Percentiles rank a stretch among this genome's conserved stretches.
These are phyloP conservation scores for Scaptomyza reducta DNA, from an alignment of 2,888 invertebrate genomes.

Conservation along the genomic window DNA sequence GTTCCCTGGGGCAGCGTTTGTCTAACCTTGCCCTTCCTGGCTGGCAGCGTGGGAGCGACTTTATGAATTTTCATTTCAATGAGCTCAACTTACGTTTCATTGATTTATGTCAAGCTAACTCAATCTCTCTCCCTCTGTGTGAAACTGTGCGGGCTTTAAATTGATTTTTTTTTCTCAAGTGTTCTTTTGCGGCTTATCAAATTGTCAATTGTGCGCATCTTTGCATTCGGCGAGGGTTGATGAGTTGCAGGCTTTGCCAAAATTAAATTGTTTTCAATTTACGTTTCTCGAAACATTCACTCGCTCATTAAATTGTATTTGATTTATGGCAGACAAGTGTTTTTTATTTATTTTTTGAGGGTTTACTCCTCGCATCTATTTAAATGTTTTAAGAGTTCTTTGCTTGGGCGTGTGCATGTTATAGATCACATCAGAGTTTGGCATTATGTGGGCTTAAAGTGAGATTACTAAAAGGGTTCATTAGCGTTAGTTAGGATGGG, in stretches of 20 bases:
- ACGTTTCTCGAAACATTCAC: slow-evolving; percentile 15
- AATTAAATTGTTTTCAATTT: slow-evolving; percentile 56
- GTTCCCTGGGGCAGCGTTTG: slow-evolving; percentile 56
- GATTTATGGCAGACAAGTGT: slow-evolving; percentile 71
- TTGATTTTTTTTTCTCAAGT: slow-evolving; percentile 60
- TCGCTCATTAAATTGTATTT: slow-evolving; percentile 56
- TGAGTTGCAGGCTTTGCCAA: slow-evolving; percentile 49
- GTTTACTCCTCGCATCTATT: slow-evolving; percentile 23
- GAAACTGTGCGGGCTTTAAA: slow-evolving; percentile 64
- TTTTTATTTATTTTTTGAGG: slow-evolving; percentile 8
- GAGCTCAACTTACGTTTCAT: slow-evolving; percentile 54
- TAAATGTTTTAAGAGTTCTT: slow-evolving; percentile 32
- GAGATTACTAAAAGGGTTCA: slow-evolving; percentile 17
- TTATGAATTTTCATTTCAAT: slow-evolving; percentile 38
- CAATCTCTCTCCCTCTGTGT: neutral
- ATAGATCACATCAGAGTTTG: slow-evolving; percentile 3
- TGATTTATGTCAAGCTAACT: slow-evolving; percentile 60
- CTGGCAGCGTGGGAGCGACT: slow-evolving; percentile 61
- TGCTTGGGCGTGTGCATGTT: slow-evolving; percentile 32
- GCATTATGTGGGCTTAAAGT: slow-evolving; percentile 36
- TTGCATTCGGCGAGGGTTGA: slow-evolving; percentile 26
- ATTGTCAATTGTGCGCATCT: slow-evolving; percentile 36
- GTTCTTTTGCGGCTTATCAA: slow-evolving; percentile 44
- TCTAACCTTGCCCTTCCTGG: slow-evolving; percentile 65
- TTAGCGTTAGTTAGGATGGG: neutral